Evolutionary conservation across 2,113 vertebrate species (phyloP).

Genomic region (Actenoides hombroni): DNA sequence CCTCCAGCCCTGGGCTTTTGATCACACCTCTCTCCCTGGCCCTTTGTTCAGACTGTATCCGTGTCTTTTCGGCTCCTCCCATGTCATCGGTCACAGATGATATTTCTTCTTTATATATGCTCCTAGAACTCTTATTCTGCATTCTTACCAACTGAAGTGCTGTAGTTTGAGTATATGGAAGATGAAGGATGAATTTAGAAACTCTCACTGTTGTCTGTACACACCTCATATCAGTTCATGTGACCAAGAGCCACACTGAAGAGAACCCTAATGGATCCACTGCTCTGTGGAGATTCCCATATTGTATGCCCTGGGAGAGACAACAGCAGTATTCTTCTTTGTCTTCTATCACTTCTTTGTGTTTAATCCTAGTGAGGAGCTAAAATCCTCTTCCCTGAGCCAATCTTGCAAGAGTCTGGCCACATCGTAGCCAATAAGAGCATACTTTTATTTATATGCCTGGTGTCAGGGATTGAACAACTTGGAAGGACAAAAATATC

Average conservation of each 20-base stretch:
- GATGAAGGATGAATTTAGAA: not conserved
- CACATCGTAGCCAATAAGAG: not conserved
- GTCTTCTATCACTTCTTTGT: not conserved
- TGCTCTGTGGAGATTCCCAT: not conserved
- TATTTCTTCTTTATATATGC: not conserved
- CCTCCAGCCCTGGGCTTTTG: not conserved
- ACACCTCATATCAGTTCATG: not conserved
- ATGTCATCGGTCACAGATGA: not conserved
- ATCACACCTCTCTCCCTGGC: not conserved
- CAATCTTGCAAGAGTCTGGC: not conserved
- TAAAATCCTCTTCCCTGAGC: not conserved
- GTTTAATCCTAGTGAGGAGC: not conserved
- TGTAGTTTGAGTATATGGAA: not conserved
- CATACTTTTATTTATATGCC: constrained; percentile 29
- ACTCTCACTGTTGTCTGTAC: not conserved
- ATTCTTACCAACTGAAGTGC: not conserved
- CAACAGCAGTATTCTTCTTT: not conserved
- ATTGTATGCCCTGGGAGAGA: not conserved
- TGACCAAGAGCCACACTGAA: not conserved
- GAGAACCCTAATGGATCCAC: not conserved
- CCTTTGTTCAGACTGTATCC: not conserved
- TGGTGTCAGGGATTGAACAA: constrained; percentile 17
- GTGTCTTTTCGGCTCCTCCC: not conserved
- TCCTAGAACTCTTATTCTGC: not conserved
- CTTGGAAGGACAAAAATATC: constrained; percentile 33